phyloP scores from a whole-genome alignment of 2,113 vertebrate species.

The Pluvianellus socialis region DNA sequence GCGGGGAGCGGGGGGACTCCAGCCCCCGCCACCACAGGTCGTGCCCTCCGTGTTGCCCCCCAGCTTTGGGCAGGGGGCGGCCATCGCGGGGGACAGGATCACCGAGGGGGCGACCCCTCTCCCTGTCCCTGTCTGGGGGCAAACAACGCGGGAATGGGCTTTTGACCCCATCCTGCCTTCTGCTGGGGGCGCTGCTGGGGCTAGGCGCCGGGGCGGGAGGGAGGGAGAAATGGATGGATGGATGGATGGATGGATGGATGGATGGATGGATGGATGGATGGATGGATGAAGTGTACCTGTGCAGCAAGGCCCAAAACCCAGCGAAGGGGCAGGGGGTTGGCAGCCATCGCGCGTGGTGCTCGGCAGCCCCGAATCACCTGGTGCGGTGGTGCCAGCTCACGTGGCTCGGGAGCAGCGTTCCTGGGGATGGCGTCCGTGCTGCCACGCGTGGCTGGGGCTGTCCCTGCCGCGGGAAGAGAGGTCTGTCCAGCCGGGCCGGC shows the following conservation, averaged over 20 bases:
- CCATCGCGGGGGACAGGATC: fast-evolving
- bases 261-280: not conserved
- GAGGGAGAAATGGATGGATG: too few relatives aligned
- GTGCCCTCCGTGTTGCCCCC: not conserved
- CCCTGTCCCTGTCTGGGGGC: too few relatives aligned
- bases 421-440: not conserved
- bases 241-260: not conserved
- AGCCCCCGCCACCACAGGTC: too few relatives aligned
- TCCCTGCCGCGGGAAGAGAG: not conserved
- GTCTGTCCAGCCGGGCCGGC: fast-evolving
- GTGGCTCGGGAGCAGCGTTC: not conserved
- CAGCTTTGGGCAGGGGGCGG: not conserved
- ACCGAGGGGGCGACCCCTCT: fast-evolving
- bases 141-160: not conserved
- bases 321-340: not conserved
- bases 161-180: not conserved
- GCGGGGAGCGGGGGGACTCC: too few relatives aligned
- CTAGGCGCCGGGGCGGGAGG: not conserved
- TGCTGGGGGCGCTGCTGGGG: too few relatives aligned
- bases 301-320: not conserved
- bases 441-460: not conserved
- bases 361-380: fast-evolving
- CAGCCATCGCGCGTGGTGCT: fast-evolving
- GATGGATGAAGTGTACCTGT: not conserved
- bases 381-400: not conserved